Evolutionary conservation across 2,888 invertebrate species (phyloP), one percentile per base, ranked within the genome.

Genomic region (Hyalella azteca): DNA sequence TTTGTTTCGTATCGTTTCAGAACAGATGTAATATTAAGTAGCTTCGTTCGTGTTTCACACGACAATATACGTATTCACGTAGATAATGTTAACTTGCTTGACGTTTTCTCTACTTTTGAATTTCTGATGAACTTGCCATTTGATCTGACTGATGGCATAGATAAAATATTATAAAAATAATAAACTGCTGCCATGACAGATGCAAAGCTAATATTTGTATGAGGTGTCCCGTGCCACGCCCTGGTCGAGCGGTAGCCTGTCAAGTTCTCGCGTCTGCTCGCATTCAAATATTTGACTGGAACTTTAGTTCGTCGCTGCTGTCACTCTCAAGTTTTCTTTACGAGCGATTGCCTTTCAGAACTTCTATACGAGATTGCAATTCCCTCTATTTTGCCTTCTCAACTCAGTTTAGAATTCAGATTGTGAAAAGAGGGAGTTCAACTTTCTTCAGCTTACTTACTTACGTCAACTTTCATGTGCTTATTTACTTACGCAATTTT

Each of bases 341-440:
- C 54, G 54, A 54, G 54, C 54, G 54, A 54, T 54, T 54, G 54
- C 54, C 54, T 54, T 54, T 54, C 54, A 54, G 54, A 54, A 54
- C 54, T 54, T 54, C 54, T 54, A 22, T 26, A 54, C 54, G 54
- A 54, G 54, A 54, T 54, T 54, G 54, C 54, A n/a, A n/a, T n/a
- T n/a, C n/a, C n/a, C n/a, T n/a, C n/a, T n/a, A n/a, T n/a, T n/a
- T n/a, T n/a, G n/a, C n/a, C n/a, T n/a, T n/a, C n/a, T n/a, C n/a
- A n/a, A n/a, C n/a, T n/a, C n/a, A n/a, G n/a, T n/a, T n/a, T n/a
- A n/a, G n/a, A n/a, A n/a, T n/a, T n/a, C n/a, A n/a, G n/a, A n/a
- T n/a, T n/a, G n/a, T n/a, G n/a, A n/a, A n/a, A n/a, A n/a, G n/a
- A n/a, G n/a, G n/a, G n/a, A n/a, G n/a, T n/a, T n/a, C n/a, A n/a